Base-by-base conservation (phyloP, 2,888 invertebrate species). In the Chymomyza fuscimana region DNA sequence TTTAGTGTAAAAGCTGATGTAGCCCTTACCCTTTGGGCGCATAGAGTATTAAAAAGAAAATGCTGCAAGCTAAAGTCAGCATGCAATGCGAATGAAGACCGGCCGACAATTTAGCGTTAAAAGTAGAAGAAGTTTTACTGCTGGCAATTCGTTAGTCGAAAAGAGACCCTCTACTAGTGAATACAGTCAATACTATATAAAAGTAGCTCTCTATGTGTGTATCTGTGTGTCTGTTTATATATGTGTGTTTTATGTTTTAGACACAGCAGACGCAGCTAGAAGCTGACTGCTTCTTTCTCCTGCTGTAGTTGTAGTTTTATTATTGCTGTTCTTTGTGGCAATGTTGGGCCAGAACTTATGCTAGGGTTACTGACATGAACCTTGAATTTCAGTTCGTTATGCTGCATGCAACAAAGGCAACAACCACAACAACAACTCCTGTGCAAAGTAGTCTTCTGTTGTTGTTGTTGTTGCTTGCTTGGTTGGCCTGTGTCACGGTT, bases 281-380 rank as follows among this genome's bases (percentile, higher is more conserved):
- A 56, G 56, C 16, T 15, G 15, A 15, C 22, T 46, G 40, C 40
- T 46, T 46, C 40, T 46, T 46, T 46, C 40, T 46, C 40, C 40
- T 46, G 40, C 40, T 46, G 12, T 46, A 12, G 40, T 46, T 46
- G 40, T 46, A 46, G 40, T 83, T 83, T 87, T 83, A 86, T 83
- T 87, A 81, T 77, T 71, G 79, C 72, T 79, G 65, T 74, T 63
- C 12, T 46, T n/a, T 46, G 50, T 40, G 50, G 46, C 19, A 32
- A 10, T 22, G 50, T 62, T 67, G 72, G 73, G 71, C 79, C 80
- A 81, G 80, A 81, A 77, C 88, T 76, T 62, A 72, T 71, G 70
- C 65, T 72, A 79, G 88, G 88, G 89, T 87, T 89, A 87, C 87
- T 89, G 87, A 88, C 89, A 83, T 85, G 88, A 88, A 87, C 87